Evolutionary conservation across 2,888 invertebrate species (phyloP), one percentile per base, ranked within the genome.

Genomic region (Microdon myrmicae): DNA sequence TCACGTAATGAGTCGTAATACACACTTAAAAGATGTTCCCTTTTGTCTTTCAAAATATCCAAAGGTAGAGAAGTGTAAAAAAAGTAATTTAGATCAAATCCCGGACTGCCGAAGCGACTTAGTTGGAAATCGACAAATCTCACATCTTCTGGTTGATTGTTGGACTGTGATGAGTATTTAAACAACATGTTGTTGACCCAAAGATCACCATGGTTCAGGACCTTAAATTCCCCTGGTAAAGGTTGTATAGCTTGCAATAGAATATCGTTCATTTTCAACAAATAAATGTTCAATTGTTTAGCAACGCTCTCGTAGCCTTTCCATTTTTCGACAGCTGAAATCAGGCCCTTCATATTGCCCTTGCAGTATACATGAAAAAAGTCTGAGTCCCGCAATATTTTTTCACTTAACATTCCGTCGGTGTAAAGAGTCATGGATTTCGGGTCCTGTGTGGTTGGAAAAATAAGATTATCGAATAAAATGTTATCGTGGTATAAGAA

Each of bases 171-270:
- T 2, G 12, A 23, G 59, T 83, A 82, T 22, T 78, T 79, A 58
- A 83, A 83, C 67, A 83, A 75, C 48, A 83, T 76, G 59, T 83
- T 83, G 59, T 82, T 83, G 2, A 81, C 76, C 83, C 83, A 83
- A 3, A 83, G 70, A 70, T 83, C 83, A 0, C 82, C 83, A 61
- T 83, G 83, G 67, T 82, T 82, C 1, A 83, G 70, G 12, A 83
- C 83, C 10, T 67, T 78, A 32, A 78, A 48, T 44, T 74, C 75
- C 3, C 69, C 71, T 0, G 68, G 59, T 1, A 69, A 44, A 2
- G 73, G 73, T 0, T 69, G 68, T n/a, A n/a, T n/a, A n/a, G n/a
- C n/a, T 41, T 73, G 74, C 6, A 69, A 56, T 3, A 64, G 68
- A n/a, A 68, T 64, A 9, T 76, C 51, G 37, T 75, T 61, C 1